Conservation (phyloP, 1,140 invertebrate genomes). For the Pogonomyrmex californicus region DNA sequence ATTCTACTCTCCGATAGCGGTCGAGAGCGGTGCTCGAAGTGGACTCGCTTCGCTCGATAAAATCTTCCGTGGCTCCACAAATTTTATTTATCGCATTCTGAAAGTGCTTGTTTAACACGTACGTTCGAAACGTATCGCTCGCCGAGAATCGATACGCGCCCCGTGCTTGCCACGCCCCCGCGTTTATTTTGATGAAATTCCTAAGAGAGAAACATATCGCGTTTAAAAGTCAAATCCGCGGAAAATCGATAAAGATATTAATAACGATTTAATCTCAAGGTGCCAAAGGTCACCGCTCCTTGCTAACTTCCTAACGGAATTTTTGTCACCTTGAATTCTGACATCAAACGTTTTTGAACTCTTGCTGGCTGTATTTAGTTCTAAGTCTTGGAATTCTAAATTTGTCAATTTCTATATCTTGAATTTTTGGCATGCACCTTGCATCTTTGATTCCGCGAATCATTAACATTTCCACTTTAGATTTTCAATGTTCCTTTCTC, state of each 20-base stretch:
- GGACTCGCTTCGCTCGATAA: conserved; percentile 65
- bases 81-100: conserved; percentile 66
- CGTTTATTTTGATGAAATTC: conserved; percentile 60
- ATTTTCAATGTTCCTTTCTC: neutral
- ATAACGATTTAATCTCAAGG: no score
- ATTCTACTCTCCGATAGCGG: neutral
- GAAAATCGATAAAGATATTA: neutral
- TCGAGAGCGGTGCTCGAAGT: conserved; percentile 11
- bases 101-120: conserved; percentile 51
- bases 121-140: conserved; percentile 43
- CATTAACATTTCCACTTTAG: neutral
- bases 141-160: conserved; percentile 46
- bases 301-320: neutral
- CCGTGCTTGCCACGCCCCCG: conserved; percentile 35
- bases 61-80: conserved; percentile 60
- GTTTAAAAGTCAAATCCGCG: neutral
- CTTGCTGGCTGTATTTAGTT: no score
- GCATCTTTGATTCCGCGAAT: neutral
- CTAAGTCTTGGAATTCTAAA: neutral
- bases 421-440: neutral
- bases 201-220: neutral
- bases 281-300: no score
- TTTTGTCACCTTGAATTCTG: neutral
- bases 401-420: neutral
- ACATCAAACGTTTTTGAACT: no score